Base-by-base conservation (phyloP, 2,797 vertebrate genomes). In the Fistularia tabacaria region DNA sequence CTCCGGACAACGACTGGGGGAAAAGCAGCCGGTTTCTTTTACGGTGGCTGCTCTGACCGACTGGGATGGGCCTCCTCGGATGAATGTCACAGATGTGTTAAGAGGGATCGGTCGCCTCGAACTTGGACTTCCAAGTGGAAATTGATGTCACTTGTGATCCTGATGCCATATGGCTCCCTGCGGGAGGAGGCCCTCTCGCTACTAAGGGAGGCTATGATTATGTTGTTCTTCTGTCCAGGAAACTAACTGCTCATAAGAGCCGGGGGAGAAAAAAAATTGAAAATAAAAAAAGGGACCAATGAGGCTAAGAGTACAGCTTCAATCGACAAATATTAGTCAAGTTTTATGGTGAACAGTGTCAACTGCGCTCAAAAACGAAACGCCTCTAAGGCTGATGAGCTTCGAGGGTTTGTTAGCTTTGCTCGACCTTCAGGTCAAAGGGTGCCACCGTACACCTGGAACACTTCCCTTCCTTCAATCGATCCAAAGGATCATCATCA, bases 91-190 rank as follows among this genome's bases (percentile, higher is more conserved):
- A 81, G 74, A 80, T 75, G 80, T 73, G 71, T 80, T 66, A 76
- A 56, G 64, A 83, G 80, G 71, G 73, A 79, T 54, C 64, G 72
- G 79, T 72, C 53, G 49, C 63, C 59, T 74, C 64, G 14, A 51
- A 66, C 73, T 89, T 87, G 84, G 85, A 86, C 75, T 56, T 77
- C 56, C 25, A 52, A 71, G 76, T 81, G 88, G 89, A 89, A 91
- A 90, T 69, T 84, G 78, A 89, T 72, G 85, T 88, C 80, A 89
- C 81, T 49, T 65, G 55, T 3, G 13, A 49, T 57, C 15, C 48
- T 42, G 1, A 66, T 56, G 75, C 78, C 84, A 73, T 57, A 65
- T 53, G 76, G 74, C 48, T 52, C 57, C 65, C 44, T 45, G 14
- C 64, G 59, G 67, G 52, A 76, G 63, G 64, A 70, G 46, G 58